A percentile compares a stretch with the other conserved stretches of the same genome.
phyloP scores from a whole-genome alignment of 2,113 vertebrate genomes.

The Arizona elegans region DNA sequence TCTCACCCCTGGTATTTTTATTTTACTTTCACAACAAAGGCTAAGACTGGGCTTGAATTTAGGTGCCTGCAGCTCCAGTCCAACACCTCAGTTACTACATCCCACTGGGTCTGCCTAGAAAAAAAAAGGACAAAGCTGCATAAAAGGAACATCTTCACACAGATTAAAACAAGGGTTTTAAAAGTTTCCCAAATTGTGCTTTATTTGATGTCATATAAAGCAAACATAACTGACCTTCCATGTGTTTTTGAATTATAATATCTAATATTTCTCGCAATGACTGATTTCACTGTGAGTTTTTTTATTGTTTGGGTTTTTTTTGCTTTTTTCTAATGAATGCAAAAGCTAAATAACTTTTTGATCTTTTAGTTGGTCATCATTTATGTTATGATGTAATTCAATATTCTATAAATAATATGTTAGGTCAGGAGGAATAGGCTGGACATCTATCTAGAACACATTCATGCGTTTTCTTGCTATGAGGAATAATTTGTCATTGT shows the following conservation, averaged over 20 bases:
- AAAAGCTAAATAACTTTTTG: neutral
- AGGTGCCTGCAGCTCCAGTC: neutral
- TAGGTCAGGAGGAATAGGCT: neutral
- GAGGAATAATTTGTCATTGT: neutral
- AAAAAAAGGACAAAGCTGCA: neutral
- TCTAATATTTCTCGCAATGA: neutral
- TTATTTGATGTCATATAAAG: neutral
- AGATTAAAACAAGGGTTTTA: neutral
- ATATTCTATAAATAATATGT: neutral
- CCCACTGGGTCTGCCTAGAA: neutral
- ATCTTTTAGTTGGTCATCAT: neutral
- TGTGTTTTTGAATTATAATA: neutral
- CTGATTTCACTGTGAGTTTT: neutral
- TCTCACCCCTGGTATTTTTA: too few relatives aligned
- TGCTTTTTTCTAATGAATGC: neutral
- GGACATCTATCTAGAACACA: neutral
- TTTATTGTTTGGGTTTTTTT: neutral
- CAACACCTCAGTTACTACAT: neutral
- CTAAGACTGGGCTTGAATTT: neutral
- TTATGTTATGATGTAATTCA: neutral
- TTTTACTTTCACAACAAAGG: neutral
- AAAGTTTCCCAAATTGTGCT: neutral
- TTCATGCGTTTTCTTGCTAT: neutral
- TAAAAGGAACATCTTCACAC: neutral
- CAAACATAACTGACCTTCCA: neutral